Evolutionary conservation across 1,140 invertebrate species (phyloP), one percentile per base, ranked within the genome.

Genomic region (Ceratosolen solmsi): DNA sequence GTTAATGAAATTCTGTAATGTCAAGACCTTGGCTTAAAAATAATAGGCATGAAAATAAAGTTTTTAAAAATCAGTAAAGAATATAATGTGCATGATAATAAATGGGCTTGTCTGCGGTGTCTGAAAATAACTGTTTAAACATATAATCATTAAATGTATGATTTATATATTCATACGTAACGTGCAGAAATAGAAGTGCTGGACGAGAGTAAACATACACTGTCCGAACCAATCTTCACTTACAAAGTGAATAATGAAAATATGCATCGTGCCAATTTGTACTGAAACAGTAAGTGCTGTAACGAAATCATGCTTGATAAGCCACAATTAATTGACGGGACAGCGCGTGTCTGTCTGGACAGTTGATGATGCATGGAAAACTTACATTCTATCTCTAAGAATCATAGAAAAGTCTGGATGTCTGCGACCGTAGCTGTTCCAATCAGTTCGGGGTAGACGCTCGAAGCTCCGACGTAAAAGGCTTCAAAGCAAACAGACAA

Each of bases 381-480:
- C 89, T 91, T 90, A 91, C 89, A 86, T 90, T 90, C 89, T 90
- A 88, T 87, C 84, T 80, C 86, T 89, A 86, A 91, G 89, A 82
- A 91, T 86, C 84, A 89, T 87, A 88, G 88, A 89, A 90, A 91
- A 91, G 84, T 90, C 89, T 75, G 89, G 89, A 87, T 86, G 86
- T 84, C 88, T 86, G 82, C 88, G 88, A 51, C 88, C 84, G 75
- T 90, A 90, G 88, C 86, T 89, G 83, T 85, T 89, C 89, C 89
- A 89, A 46, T 86, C 82, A 17, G 86, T 86, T 79, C 86, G 89
- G 82, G 84, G 86, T 75, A 86, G 75, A 80, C 82, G 83, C 80
- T 85, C 84, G 82, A 84, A 84, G 83, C 83, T 87, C 88, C 89
- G 89, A 86, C 38, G 87, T 41, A 83, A 74, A 49, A 38, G 36